Evolutionary conservation across 2,113 vertebrate species (phyloP).

Genomic region (Eurystomus gularis): DNA sequence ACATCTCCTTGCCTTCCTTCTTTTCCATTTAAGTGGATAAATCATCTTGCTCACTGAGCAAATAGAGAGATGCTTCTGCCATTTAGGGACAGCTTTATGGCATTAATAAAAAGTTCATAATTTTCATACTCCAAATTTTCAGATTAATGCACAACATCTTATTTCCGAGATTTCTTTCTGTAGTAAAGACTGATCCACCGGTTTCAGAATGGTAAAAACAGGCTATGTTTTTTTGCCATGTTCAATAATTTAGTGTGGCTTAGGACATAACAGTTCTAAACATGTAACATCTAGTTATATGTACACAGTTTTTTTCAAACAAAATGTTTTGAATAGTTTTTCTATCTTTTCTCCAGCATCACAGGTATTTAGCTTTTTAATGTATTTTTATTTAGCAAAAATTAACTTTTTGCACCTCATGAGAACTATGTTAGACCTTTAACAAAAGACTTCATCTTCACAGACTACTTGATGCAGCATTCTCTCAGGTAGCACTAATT

Average conservation of each 20-base stretch:
- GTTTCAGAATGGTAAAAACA: neutral
- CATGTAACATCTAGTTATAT: neutral
- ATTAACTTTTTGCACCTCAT: neutral
- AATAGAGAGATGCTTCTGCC: neutral
- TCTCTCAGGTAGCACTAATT: neutral
- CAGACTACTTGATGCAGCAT: rapidly evolving
- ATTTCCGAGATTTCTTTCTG: neutral
- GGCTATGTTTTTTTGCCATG: neutral
- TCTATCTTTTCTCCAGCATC: neutral
- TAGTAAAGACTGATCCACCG: neutral
- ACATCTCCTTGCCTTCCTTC: neutral
- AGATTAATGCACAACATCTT: neutral
- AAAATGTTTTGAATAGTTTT: neutral
- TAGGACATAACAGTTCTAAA: neutral
- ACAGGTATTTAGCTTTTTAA: neutral
- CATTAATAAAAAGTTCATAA: slow-evolving; percentile 1
- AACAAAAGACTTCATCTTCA: neutral
- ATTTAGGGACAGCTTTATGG: neutral
- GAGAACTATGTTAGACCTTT: neutral
- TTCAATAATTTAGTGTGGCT: neutral
- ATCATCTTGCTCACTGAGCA: neutral
- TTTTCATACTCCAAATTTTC: slow-evolving; percentile 1
- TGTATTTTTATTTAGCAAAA: neutral
- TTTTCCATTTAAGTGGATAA: neutral
- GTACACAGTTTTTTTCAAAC: neutral